These are phyloP conservation scores for Papilio helenus DNA, from an alignment of 1,140 invertebrate species.

Conservation along the genomic window DNA sequence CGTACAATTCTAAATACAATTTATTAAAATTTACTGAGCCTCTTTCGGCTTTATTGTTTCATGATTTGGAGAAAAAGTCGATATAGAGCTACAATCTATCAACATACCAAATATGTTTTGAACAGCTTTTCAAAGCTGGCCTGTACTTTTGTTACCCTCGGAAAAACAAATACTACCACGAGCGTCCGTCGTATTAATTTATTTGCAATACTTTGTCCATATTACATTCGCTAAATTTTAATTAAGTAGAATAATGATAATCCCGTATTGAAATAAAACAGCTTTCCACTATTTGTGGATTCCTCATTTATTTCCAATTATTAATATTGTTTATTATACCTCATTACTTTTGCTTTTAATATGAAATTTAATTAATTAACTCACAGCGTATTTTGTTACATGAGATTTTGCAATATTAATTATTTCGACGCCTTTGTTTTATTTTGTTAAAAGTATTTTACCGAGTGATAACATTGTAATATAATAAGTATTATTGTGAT, in stretches of 20 bases:
- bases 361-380: conserved; percentile 35
- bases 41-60: neutral
- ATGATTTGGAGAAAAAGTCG: neutral
- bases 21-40: neutral
- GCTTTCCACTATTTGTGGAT: conserved; percentile 24
- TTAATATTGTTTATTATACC: conserved; percentile 21
- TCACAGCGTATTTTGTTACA: conserved; percentile 21
- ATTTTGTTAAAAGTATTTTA: neutral
- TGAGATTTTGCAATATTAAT: conserved; percentile 16
- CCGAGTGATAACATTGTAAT: neutral
- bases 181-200: neutral
- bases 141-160: neutral
- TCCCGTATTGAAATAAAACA: conserved; percentile 29
- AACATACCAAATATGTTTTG: neutral
- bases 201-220: conserved; percentile 4
- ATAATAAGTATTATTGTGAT: neutral
- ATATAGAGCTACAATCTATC: too few relatives aligned
- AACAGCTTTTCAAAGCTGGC: neutral
- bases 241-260: conserved; percentile 15
- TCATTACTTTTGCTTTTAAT: conserved; percentile 16
- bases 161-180: neutral
- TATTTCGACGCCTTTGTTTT: neutral
- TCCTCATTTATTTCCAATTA: conserved; percentile 12
- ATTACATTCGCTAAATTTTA: conserved; percentile 18
- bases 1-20: neutral